Conservation (phyloP, 2,888 invertebrate genomes). For the Cheilosia impressa region DNA sequence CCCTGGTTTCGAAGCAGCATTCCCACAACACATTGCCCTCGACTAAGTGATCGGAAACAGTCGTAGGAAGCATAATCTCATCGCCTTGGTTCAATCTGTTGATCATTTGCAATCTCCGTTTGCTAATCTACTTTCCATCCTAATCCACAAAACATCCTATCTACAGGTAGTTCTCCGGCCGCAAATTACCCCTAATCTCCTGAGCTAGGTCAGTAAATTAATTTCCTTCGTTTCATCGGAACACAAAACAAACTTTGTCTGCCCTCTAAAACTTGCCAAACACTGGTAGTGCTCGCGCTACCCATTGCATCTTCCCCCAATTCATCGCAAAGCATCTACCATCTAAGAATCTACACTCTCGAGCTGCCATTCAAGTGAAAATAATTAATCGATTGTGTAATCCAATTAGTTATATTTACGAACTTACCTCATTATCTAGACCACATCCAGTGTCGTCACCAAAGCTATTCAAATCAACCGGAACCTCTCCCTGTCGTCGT, state of each 20-base stretch:
- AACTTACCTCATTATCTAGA: conserved; percentile 77
- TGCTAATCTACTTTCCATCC: conserved; percentile 15
- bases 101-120: conserved; percentile 13
- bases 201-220: conserved; percentile 59
- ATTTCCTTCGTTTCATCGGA: conserved; percentile 45
- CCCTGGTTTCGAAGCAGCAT: too few species aligned
- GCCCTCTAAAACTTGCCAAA: neutral
- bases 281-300: conserved; percentile 23
- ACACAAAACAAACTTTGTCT: conserved; percentile 55
- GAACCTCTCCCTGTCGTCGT: conserved; percentile 56
- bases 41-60: too few species aligned
- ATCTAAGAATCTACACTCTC: neutral
- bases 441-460: conserved; percentile 67
- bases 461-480: conserved; percentile 65
- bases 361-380: conserved; percentile 49
- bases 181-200: conserved; percentile 8
- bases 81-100: conserved; percentile 28
- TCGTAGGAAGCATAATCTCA: too few species aligned
- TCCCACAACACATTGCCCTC: too few species aligned
- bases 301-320: conserved; percentile 23
- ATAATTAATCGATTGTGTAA: conserved; percentile 74
- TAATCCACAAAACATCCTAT: neutral
- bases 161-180: neutral
- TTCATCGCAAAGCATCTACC: conserved; percentile 19
- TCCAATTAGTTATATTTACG: conserved; percentile 69